phyloP scores from a whole-genome alignment of 2,113 vertebrate species.

The Stegastes partitus region DNA sequence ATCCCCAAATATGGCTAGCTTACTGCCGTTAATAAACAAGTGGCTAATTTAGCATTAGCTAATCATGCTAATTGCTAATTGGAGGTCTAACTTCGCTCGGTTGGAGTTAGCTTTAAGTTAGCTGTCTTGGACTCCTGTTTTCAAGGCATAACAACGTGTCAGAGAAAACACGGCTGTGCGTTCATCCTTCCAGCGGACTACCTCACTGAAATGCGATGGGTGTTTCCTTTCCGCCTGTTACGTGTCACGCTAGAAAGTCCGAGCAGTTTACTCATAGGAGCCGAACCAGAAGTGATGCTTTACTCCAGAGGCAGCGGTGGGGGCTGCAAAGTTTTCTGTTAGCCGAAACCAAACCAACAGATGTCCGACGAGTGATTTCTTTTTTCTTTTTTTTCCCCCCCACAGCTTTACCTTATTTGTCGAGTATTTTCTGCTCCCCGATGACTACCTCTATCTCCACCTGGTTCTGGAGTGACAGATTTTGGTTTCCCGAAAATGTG shows the following conservation, averaged over 20 bases:
- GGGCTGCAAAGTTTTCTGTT: background rate
- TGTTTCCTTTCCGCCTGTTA: conserved; percentile 38
- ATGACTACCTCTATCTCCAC: conserved; percentile 75
- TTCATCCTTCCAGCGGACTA: too few species aligned
- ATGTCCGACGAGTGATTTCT: conserved; percentile 16
- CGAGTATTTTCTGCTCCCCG: conserved; percentile 5
- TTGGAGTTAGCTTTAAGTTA: too few species aligned
- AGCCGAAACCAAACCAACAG: background rate
- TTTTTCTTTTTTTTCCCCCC: too few species aligned
- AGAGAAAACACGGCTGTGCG: too few species aligned
- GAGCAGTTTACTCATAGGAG: background rate
- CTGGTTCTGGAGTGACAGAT: conserved; percentile 81
- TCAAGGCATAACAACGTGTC: too few species aligned
- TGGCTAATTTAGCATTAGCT: too few species aligned
- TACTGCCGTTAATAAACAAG: too few species aligned
- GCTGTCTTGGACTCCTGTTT: too few species aligned
- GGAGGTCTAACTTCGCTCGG: too few species aligned
- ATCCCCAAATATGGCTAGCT: too few species aligned
- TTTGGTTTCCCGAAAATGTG: conserved; percentile 82
- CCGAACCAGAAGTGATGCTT: conserved; percentile 40
- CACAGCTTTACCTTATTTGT: background rate
- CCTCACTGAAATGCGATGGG: conserved; percentile 32
- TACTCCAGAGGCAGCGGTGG: conserved; percentile 21
- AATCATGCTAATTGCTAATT: too few species aligned
- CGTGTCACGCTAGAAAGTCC: background rate